Evolutionary conservation across 2,888 invertebrate genomes (phyloP), one percentile per base, ranked within the genome.

Genomic region (Drosophila suboccidentalis): DNA sequence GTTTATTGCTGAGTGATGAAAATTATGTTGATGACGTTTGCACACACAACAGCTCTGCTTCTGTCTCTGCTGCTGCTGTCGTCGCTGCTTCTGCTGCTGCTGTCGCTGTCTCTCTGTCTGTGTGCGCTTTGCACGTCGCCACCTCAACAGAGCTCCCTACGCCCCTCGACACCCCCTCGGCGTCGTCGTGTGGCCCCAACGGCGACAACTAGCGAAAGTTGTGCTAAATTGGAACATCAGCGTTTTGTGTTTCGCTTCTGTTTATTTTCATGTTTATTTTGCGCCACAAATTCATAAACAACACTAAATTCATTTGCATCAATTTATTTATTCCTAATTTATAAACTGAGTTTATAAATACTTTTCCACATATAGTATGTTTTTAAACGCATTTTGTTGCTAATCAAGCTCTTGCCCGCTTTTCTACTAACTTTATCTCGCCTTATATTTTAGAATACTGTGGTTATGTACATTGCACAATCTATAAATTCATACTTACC

Each of bases 191-290:
- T 17, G 46, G 64, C 76, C 74, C 76, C 82, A 71, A 62, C 80
- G 78, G 81, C 83, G 83, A 86, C 86, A 85, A 82, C 85, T 86
- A 86, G 86, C 86, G 86, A 87, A 87, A 87, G 86, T 87, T 87
- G 87, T 66, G 86, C 83, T 85, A 85, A 87, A 87, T 87, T 87
- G 85, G 87, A 87, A 85, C 87, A 87, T 87, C 86, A 87, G 87
- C 82, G 57, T 78, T 80, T 19, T 39, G 51, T 53, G 50, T 53
- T 77, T 49, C 78, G 80, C 75, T 83, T 79, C 78, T 83, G 80
- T 87, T 86, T 82, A 76, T 86, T 80, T 84, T 80, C 74, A 77
- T 71, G 77, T 78, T 82, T 64, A 64, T 50, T 77, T 71, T 65
- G 68, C 76, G 62, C 66, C 65, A 68, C 55, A 75, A 75, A 76